Evolutionary conservation across 2,888 invertebrate species (phyloP), one percentile per base, ranked within the genome.

Genomic region (Brenthis daphne): DNA sequence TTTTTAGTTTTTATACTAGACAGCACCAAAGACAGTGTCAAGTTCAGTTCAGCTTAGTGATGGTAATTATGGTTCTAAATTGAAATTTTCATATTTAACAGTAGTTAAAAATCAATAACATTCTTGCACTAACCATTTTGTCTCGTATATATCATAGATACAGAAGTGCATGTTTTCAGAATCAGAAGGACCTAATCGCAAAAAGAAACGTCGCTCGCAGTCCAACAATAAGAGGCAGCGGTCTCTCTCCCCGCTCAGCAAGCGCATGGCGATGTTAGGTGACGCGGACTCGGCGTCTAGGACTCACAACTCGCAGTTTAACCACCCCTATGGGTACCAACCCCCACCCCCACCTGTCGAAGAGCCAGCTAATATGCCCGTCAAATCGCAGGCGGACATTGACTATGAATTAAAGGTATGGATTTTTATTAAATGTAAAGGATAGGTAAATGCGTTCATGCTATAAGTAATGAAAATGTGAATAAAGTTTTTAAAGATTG

Each of bases 211-310:
- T 67, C 91, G 94, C 13, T 93, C 93, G 5, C 91, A 93, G 64
- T 92, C 94, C 0, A 90, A 90, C 79, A 93, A 93, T 80, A 94
- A 94, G 82, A 94, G 95, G 65, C 95, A 96, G 78, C 94, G 95
- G 11, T 97, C 97, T 0, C 87, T 97, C 63, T 97, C 97, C 48
- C 97, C 97, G 1, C 90, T 97, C 47, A 97, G 96, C 87, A 97
- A 97, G 83, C 95, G 97, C 13, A 96, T 97, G 96, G 96, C 96
- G 29, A 93, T 95, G 90, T 93, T 96, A 86, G 90, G 95, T 67
- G 94, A 95, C 58, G 90, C 91, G 1, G 88, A 92, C 73, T 82
- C 86, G 0, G 84, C 87, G 2, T 82, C 90, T 1, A 83, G 92
- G 16, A 93, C 92, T 0, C 94, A 94, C 77, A 94, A 92, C 86